Percentiles rank a stretch among this genome's conserved stretches.
Evolutionary conservation across 30 jellyfish, hydroid and myxozoan genomes (phyloP).

Genomic region (Aurelia sp.): DNA sequence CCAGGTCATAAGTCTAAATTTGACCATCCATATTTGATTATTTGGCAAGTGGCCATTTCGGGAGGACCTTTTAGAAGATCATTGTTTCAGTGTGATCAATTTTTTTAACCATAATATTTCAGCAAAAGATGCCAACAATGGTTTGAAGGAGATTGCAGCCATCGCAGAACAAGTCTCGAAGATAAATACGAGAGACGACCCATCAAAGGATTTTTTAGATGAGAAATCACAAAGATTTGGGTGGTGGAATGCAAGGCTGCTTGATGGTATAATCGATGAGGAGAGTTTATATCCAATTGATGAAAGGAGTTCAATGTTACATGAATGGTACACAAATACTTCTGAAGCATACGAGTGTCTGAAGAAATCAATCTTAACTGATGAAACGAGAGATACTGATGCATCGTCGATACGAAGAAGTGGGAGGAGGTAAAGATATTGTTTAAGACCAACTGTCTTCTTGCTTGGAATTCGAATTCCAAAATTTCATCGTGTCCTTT

Average conservation of each 20-base stretch:
- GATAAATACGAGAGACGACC: not conserved
- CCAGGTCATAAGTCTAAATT: too few species aligned
- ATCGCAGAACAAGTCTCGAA: constrained; percentile 19
- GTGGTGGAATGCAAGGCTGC: constrained; percentile 25
- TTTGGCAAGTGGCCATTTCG: too few species aligned
- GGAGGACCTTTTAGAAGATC: too few species aligned
- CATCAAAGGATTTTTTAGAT: not conserved
- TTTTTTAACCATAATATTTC: not conserved
- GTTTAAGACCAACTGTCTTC: too few species aligned
- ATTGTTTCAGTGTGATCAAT: too few species aligned
- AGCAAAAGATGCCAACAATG: constrained; percentile 3
- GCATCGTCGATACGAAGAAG: too few species aligned
- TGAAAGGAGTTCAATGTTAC: not conserved
- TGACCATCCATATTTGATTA: too few species aligned
- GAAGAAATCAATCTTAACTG: not conserved
- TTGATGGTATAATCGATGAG: constrained; percentile 21
- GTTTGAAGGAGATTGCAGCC: constrained; percentile 5
- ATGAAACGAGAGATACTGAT: too few species aligned
- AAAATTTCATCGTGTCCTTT: too few species aligned
- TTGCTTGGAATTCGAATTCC: too few species aligned
- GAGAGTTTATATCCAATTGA: not conserved
- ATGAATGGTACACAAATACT: not conserved
- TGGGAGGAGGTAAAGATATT: too few species aligned
- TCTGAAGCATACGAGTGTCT: not conserved
- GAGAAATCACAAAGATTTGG: not conserved